Conservation (phyloP, 2,113 vertebrate genomes). For the Anser brachyrhynchus region DNA sequence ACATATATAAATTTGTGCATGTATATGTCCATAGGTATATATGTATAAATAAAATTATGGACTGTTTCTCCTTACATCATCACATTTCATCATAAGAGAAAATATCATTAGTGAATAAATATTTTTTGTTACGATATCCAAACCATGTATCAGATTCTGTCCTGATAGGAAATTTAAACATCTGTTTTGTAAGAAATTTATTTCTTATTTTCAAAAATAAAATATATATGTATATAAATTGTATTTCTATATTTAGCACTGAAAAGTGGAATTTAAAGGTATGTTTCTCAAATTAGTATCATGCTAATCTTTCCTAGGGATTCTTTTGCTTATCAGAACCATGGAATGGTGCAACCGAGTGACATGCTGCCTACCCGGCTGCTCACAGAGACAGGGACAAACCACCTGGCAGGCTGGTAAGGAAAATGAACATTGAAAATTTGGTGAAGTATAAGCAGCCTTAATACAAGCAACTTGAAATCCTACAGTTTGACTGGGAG, state of each 20-base stretch:
- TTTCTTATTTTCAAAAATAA: background rate
- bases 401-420: background rate
- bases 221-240: background rate
- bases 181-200: background rate
- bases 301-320: background rate
- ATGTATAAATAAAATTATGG: background rate
- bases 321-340: background rate
- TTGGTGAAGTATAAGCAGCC: background rate
- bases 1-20: accelerated
- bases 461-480: background rate
- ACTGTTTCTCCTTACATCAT: background rate
- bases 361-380: background rate
- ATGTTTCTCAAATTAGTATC: background rate
- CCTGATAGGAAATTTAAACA: background rate
- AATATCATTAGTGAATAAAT: background rate
- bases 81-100: background rate
- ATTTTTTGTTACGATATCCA: background rate
- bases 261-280: background rate
- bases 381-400: background rate
- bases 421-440: background rate
- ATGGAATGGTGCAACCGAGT: background rate
- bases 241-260: background rate
- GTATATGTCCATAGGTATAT: background rate
- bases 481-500: background rate
- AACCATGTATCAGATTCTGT: background rate